phyloP scores from a whole-genome alignment of 2,113 vertebrate species.

The Passer montanus region DNA sequence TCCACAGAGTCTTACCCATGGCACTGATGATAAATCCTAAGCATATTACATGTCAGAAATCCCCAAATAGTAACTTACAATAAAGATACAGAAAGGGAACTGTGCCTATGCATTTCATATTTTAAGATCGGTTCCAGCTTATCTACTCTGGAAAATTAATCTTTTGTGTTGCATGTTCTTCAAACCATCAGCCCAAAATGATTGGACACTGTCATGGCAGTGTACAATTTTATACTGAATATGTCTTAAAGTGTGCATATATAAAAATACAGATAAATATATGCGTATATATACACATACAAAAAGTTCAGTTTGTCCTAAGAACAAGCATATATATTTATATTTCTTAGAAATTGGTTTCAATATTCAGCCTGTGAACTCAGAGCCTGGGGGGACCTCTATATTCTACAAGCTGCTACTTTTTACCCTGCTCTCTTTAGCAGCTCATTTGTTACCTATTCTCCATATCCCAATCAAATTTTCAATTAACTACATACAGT shows the following conservation, averaged over 20 bases:
- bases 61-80: neutral
- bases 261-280: neutral
- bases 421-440: neutral
- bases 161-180: neutral
- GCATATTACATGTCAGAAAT: neutral
- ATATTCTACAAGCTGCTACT: neutral
- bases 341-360: neutral
- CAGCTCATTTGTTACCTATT: rapidly evolving
- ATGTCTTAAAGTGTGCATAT: rapidly evolving
- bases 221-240: neutral
- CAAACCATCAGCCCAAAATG: neutral
- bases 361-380: neutral
- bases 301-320: neutral
- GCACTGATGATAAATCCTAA: neutral
- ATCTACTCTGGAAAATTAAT: neutral
- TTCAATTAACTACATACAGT: neutral
- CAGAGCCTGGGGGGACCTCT: neutral
- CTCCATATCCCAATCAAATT: neutral
- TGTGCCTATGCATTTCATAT: neutral
- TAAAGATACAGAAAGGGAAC: neutral
- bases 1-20: neutral
- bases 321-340: neutral
- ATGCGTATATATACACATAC: neutral
- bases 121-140: neutral
- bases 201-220: neutral